Evolutionary conservation across 1,140 invertebrate species (phyloP).

Genomic region (Scaptomyza hsui): DNA sequence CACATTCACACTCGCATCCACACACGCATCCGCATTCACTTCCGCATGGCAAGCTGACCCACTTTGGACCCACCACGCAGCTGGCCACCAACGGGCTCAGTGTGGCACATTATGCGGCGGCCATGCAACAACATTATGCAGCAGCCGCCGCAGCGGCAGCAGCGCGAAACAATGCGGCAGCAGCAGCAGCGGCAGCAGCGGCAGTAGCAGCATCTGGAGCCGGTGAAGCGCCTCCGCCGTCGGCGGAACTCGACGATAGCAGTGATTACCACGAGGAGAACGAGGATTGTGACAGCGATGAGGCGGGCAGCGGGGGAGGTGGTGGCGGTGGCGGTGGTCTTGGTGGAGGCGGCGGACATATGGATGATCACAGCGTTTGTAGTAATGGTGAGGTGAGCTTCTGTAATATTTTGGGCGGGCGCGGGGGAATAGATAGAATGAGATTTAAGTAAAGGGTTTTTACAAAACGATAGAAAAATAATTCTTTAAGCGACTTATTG

Average conservation of each 20-base stretch:
- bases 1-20: conserved; percentile 43
- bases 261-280: conserved; percentile 82
- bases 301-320: conserved; percentile 58
- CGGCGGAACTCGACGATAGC: conserved; percentile 70
- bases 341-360: conserved; percentile 57
- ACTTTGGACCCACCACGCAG: conserved; percentile 48
- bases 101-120: conserved; percentile 78
- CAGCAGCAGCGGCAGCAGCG: conserved; percentile 53
- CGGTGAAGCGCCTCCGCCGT: conserved; percentile 21
- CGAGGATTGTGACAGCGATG: conserved; percentile 81
- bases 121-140: conserved; percentile 80
- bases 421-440: too few relatives aligned
- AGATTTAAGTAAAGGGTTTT: too few relatives aligned
- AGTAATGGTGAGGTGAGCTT: conserved; percentile 84
- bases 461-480: too few relatives aligned
- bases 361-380: conserved; percentile 84
- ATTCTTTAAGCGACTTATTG: too few relatives aligned
- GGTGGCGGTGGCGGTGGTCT: conserved; percentile 27
- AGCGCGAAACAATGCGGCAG: conserved; percentile 65
- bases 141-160: conserved; percentile 73
- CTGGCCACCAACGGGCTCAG: conserved; percentile 71
- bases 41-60: conserved; percentile 48
- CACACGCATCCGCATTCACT: conserved; percentile 51
- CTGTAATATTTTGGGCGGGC: conserved; percentile 64
- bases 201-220: conserved; percentile 26